A percentile compares a stretch with the other conserved stretches of the same genome.
Conservation (phyloP, 1,140 invertebrate genomes). For the Macrotrachela quadricornifera region DNA sequence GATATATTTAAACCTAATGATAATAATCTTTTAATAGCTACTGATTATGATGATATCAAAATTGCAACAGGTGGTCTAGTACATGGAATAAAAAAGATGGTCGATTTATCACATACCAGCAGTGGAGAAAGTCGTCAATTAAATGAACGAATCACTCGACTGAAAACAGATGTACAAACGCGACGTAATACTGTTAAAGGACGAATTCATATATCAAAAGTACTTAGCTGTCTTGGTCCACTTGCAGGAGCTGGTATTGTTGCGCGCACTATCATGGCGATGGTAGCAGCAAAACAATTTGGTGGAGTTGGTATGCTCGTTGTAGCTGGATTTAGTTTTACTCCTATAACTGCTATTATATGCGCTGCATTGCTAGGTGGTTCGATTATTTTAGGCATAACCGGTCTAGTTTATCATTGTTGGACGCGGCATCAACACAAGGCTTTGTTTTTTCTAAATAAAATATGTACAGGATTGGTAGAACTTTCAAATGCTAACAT, state of each 20-base stretch:
- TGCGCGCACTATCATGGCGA: too few relatives aligned
- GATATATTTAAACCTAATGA: conserved; percentile 1
- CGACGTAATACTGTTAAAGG: background rate
- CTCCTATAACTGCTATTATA: conserved; percentile 1
- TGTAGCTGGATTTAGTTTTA: conserved; percentile 1
- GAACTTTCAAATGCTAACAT: conserved; percentile 1
- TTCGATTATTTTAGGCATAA: background rate
- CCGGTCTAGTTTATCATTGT: background rate
- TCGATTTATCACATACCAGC: conserved; percentile 1
- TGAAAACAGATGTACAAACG: conserved; percentile 5
- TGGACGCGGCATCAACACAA: conserved; percentile 7
- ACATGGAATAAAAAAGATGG: background rate
- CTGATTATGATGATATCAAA: conserved; percentile 1
- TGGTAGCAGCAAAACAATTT: conserved; percentile 1
- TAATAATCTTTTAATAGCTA: background rate
- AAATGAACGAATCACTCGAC: background rate
- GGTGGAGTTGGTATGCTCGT: conserved; percentile 4
- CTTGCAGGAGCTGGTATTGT: background rate
- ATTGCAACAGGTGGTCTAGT: conserved; percentile 1
- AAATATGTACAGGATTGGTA: background rate
- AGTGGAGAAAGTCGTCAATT: background rate
- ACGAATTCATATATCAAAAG: conserved; percentile 3
- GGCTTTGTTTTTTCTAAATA: conserved; percentile 1
- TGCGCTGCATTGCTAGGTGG: background rate
- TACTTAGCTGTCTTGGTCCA: conserved; percentile 1